Conservation (phyloP, 2,888 invertebrate genomes). For the Amaurobius ferox region DNA sequence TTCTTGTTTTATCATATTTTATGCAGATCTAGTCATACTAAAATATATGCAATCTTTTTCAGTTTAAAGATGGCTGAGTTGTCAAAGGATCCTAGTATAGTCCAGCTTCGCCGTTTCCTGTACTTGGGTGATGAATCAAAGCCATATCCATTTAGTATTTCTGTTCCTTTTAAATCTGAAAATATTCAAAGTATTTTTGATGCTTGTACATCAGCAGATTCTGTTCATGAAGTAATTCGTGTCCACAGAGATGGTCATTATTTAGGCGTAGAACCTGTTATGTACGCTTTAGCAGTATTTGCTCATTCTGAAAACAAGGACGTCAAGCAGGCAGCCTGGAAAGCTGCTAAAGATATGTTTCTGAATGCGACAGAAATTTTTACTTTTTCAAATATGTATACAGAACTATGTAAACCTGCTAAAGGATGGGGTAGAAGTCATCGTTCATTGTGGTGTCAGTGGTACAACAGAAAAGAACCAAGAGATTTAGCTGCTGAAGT, state of each 20-base stretch:
- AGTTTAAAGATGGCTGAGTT: constrained; percentile 35
- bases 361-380: constrained; percentile 83
- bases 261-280: constrained; percentile 78
- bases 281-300: constrained; percentile 83
- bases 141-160: constrained; percentile 31
- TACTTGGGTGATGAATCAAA: constrained; percentile 70
- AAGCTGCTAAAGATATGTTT: constrained; percentile 81
- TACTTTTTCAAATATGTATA: constrained; percentile 82
- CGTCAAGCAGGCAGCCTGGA: constrained; percentile 81
- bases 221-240: constrained; percentile 35
- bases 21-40: too few relatives aligned
- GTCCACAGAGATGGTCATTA: constrained; percentile 45
- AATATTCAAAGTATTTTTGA: constrained; percentile 42
- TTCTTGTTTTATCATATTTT: too few relatives aligned
- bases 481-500: constrained; percentile 83
- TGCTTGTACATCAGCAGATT: constrained; percentile 17
- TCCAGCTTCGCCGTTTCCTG: constrained; percentile 54
- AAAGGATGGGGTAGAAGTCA: constrained; percentile 82
- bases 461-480: constrained; percentile 83
- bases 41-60: too few relatives aligned
- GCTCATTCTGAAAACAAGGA: constrained; percentile 78
- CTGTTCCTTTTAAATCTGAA: constrained; percentile 41
- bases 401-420: constrained; percentile 78
- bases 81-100: constrained; percentile 3
- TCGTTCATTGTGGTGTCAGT: constrained; percentile 82